Conservation (phyloP, 2,888 invertebrate genomes). For the Ceraclea dissimilis region DNA sequence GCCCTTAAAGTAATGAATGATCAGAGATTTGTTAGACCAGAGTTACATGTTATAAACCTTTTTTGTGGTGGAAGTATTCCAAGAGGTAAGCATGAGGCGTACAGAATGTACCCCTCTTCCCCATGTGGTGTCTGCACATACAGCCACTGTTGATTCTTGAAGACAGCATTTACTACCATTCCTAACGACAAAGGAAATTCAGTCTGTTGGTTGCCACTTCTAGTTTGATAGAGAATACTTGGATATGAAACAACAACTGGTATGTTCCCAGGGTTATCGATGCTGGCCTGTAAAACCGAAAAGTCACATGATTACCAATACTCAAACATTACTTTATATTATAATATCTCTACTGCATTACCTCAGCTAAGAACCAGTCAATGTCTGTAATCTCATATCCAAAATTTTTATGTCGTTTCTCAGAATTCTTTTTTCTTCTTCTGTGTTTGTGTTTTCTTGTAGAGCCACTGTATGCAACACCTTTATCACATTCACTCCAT, state of each 20-base stretch:
- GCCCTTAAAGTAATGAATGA: too few relatives aligned
- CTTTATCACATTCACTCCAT: slow-evolving; percentile 22
- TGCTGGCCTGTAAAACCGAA: slow-evolving; percentile 53
- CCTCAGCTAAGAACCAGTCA: slow-evolving; percentile 70
- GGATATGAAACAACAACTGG: slow-evolving; percentile 75
- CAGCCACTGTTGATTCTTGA: slow-evolving; percentile 77
- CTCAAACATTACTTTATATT: not conserved
- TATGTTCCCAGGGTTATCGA: slow-evolving; percentile 76
- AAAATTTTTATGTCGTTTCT: slow-evolving; percentile 41
- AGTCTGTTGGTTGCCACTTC: slow-evolving; percentile 57
- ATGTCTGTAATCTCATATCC: slow-evolving; percentile 77
- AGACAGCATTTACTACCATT: slow-evolving; percentile 80
- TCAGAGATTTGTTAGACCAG: too few relatives aligned
- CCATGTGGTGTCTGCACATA: slow-evolving; percentile 82
- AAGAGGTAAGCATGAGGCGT: slow-evolving; percentile 68
- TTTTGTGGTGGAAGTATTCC: slow-evolving; percentile 57
- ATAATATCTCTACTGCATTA: slow-evolving; percentile 32
- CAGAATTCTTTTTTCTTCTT: slow-evolving; percentile 39
- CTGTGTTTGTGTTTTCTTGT: slow-evolving; percentile 38
- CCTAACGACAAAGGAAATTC: slow-evolving; percentile 68
- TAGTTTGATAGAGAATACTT: slow-evolving; percentile 66
- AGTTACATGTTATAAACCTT: too few relatives aligned
- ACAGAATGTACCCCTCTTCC: slow-evolving; percentile 75
- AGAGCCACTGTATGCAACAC: slow-evolving; percentile 12
- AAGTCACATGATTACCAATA: not conserved